Base-by-base conservation (phyloP, 1,140 invertebrate species). In the Macrosteles quadrilineatus region DNA sequence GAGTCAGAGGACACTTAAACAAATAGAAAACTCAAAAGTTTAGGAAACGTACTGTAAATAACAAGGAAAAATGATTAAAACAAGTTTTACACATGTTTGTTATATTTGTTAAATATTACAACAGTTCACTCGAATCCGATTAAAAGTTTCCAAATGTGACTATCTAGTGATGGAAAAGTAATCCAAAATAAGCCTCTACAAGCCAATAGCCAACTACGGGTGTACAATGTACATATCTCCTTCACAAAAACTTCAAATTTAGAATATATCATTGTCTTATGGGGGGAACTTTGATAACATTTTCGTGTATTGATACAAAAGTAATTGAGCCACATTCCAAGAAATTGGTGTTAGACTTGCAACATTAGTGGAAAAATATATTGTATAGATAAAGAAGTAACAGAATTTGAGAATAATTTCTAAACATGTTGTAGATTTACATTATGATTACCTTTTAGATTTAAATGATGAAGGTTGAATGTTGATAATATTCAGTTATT, bases 91-190 rank as follows among this genome's bases (percentile, higher is more conserved):
- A 59, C 55, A 29, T 59, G 55, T 21, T 59, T 59, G 55, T 59
- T 59, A 59, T 59, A 59, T 59, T 36, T 59, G 55, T 59, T 59
- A 59, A 59, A 59, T 59, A 59, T 59, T 59, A 59, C 55, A 59
- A 59, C 55, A 59, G 55, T 27, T 59, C 55, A 59, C 55, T 59
- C 55, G 55, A 27, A 59, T 25, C 27, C n/a, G 47, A 50, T 50
- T 50, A 36, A 50, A 50, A 50, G 47, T 50, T 50, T 27, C 23
- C 55, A 59, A 59, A 30, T 59, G 27, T 59, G 23, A 59, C 55
- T 59, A 59, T 59, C 55, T 59, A 59, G n/a, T 23, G 25, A 59
- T 59, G 55, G 55, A 59, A 50, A 50, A 9, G 47, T 50, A 21
- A 4, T 36, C 32, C 32, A 36, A 36, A 36, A 36, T 36, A 50